Evolutionary conservation across 2,797 vertebrate species (phyloP), one percentile per base, ranked within the genome.

Genomic region (Bufotes viridis): DNA sequence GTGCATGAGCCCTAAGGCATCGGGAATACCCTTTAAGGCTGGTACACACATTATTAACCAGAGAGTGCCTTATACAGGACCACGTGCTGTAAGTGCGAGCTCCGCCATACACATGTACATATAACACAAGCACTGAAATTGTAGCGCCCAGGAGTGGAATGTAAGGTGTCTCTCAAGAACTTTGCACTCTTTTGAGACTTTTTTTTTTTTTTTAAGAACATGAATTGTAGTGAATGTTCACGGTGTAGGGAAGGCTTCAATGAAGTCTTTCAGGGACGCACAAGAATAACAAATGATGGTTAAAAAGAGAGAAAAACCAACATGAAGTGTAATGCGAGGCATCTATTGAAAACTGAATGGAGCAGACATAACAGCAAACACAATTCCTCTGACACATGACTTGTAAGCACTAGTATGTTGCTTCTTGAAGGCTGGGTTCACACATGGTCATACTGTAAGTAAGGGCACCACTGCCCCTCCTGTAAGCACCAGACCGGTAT

Each of bases 101-200:
- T 85, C 60, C 53, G 22, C 24, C 55, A 34, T 63, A 76, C 29
- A 17, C 34, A 85, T 78, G 42, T 65, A 53, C 15, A 78, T 49
- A 53, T 85, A 85, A 51, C 84, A 78, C 20, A 65, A 5, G 74
- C 83, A 78, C 84, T 78, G 24, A 78, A 85, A 65, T 55, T 85
- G 42, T 78, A 78, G 60, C 75, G 6, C 74, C 74, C 74, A 78
- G 84, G 58, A 29, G 83, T 76, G 72, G 72, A 85, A 85, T 85
- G 83, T 75, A 78, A 24, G 15, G 58, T 18, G 29, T 51, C 29
- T 13, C 20, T 34, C 57, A 65, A 75, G 72, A 76, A 76, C 72
- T 63, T 85, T 85, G 34, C 84, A 85, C 74, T 55, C 7, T 29
- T 76, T 26, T 78, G 58, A 53, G 70, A 78, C 34, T 49, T 18